phyloP scores from a whole-genome alignment of 2,797 vertebrate genomes.

The Epinephelus coioides region DNA sequence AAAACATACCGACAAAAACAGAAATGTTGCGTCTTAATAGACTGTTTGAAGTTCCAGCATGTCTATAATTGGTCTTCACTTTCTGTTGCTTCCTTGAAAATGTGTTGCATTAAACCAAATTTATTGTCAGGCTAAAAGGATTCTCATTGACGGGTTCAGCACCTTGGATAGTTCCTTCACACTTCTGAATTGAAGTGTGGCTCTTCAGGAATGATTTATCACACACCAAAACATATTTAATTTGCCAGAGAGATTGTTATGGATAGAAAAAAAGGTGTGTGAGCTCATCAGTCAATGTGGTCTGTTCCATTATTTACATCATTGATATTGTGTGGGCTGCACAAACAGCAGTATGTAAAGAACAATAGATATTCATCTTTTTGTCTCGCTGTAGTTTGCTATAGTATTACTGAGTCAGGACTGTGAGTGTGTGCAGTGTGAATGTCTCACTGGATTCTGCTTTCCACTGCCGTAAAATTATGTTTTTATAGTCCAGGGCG shows the following conservation, averaged over 20 bases:
- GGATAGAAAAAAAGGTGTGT: constrained; percentile 34
- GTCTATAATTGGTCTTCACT: constrained; percentile 14
- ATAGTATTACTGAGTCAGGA: constrained; percentile 54
- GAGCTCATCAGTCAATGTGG: constrained; percentile 34
- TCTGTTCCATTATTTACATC: constrained; percentile 65
- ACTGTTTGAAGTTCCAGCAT: constrained; percentile 2
- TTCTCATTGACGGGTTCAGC: constrained; percentile 67
- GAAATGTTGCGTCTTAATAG: not conserved
- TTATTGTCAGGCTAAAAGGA: constrained; percentile 22
- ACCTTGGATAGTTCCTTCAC: constrained; percentile 80
- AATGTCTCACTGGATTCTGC: constrained; percentile 39
- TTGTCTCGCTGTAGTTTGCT: constrained; percentile 31
- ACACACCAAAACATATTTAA: constrained; percentile 28
- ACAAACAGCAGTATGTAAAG: constrained; percentile 26
- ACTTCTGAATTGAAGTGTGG: constrained; percentile 9
- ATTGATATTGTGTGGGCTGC: constrained; percentile 42
- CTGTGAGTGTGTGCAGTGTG: constrained; percentile 19
- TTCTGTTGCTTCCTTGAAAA: constrained; percentile 23
- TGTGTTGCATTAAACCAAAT: constrained; percentile 15
- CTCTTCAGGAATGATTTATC: constrained; percentile 38
- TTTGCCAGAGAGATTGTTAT: constrained; percentile 28
- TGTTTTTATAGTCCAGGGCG: constrained; percentile 43
- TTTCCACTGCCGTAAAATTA: constrained; percentile 36
- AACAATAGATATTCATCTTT: constrained; percentile 59
- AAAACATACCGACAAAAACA: constrained; percentile 1